phyloP scores from a whole-genome alignment of 2,797 vertebrate genomes.

The Babyrousa celebensis region DNA sequence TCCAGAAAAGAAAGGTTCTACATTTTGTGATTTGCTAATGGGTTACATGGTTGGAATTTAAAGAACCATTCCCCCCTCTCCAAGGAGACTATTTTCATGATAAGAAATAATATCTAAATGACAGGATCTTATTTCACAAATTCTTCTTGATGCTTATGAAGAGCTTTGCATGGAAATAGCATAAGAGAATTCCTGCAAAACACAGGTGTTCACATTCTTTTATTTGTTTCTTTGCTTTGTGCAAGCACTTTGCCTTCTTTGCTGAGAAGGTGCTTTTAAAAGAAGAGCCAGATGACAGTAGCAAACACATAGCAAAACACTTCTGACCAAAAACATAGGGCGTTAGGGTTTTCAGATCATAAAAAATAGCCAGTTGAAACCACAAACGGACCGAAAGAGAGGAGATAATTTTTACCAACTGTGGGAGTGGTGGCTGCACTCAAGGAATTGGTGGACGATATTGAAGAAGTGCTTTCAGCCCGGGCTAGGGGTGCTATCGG shows the following conservation, averaged over 20 bases:
- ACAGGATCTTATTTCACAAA: background rate
- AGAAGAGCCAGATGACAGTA: constrained; percentile 71
- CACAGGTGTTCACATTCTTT: constrained; percentile 7
- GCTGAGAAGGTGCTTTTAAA: constrained; percentile 80
- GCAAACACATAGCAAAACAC: constrained; percentile 79
- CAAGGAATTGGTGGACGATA: constrained; percentile 97
- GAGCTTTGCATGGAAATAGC: background rate
- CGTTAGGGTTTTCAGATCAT: constrained; percentile 46
- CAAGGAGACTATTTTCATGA: constrained; percentile 53
- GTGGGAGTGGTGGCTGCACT: constrained; percentile 99
- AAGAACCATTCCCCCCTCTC: constrained; percentile 56
- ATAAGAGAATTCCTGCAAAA: background rate
- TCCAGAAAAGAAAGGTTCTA: constrained; percentile 59
- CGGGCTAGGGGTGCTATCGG: constrained; percentile 97
- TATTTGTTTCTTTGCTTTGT: background rate
- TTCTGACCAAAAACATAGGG: constrained; percentile 85
- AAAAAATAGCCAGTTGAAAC: constrained; percentile 65
- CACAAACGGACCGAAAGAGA: constrained; percentile 84
- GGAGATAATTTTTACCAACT: constrained; percentile 93
- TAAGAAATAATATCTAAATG: constrained; percentile 55
- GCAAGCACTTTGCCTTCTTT: constrained; percentile 64
- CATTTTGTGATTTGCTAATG: constrained; percentile 47
- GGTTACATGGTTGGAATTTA: background rate
- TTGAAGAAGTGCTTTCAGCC: constrained; percentile 99
- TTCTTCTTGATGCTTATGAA: constrained; percentile 21